Conservation (phyloP, 2,113 vertebrate species). For the Carassius auratus region DNA sequence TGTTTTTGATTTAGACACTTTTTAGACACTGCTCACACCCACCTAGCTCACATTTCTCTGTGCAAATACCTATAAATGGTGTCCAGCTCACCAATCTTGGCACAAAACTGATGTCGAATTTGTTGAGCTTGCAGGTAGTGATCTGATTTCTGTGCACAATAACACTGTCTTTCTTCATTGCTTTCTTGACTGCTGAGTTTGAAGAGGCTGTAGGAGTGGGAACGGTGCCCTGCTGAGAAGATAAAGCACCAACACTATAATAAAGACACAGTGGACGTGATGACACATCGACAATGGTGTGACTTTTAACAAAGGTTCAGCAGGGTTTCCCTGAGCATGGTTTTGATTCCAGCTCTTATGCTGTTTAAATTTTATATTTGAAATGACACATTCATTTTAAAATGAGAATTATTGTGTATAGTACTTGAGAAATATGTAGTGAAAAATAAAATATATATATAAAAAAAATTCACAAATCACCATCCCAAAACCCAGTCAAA, state of each 20-base stretch:
- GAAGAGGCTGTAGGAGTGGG: conserved; percentile 23
- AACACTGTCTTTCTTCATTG: conserved; percentile 66
- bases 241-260: conserved; percentile 33
- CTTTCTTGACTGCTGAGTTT: conserved; percentile 51
- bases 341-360: background rate
- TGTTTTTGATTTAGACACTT: background rate
- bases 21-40: background rate
- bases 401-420: background rate
- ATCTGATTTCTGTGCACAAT: conserved; percentile 78
- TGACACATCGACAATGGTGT: conserved; percentile 4
- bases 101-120: conserved; percentile 80
- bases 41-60: background rate
- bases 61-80: background rate
- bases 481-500: too few species aligned
- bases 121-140: conserved; percentile 73
- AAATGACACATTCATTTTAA: background rate
- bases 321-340: conserved; percentile 4
- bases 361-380: background rate
- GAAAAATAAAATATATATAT: background rate
- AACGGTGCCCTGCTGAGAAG: conserved; percentile 50
- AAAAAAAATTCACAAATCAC: too few species aligned
- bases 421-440: background rate
- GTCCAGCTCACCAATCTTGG: conserved; percentile 79
- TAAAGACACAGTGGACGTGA: conserved; percentile 18
- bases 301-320: conserved; percentile 28